Conservation (phyloP, 2,113 vertebrate species). For the Erinaceus europaeus region DNA sequence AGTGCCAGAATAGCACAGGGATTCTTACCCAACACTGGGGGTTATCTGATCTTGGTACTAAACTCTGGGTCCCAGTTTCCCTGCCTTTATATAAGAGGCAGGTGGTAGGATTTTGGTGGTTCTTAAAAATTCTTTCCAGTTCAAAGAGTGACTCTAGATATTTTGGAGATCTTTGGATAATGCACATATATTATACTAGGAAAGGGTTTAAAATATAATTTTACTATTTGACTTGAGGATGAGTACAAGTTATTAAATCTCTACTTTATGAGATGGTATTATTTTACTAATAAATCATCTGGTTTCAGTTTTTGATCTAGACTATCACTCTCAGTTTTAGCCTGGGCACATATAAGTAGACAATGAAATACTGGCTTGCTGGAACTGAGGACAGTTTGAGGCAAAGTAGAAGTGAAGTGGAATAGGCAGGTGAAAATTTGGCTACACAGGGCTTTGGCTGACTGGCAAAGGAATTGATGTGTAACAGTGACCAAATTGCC, state of each 20-base stretch:
- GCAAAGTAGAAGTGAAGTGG: neutral
- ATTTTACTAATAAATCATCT: neutral
- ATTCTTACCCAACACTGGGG: neutral
- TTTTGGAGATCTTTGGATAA: neutral
- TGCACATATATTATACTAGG: neutral
- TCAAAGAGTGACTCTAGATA: constrained; percentile 19
- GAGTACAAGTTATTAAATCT: neutral
- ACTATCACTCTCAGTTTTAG: neutral
- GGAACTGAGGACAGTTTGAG: neutral
- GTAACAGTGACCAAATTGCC: neutral
- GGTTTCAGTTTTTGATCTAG: neutral
- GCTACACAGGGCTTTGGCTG: neutral
- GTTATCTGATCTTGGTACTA: neutral
- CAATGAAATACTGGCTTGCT: neutral
- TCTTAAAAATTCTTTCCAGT: neutral
- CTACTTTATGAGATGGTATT: neutral
- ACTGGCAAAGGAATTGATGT: neutral
- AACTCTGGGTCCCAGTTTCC: neutral
- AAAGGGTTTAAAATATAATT: neutral
- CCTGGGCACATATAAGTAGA: neutral
- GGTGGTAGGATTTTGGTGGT: neutral
- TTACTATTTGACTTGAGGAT: constrained; percentile 16
- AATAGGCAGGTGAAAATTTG: neutral
- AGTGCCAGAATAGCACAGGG: neutral
- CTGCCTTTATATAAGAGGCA: neutral